Base-by-base conservation (phyloP, 2,113 vertebrate genomes). In the Polypterus bichir region DNA sequence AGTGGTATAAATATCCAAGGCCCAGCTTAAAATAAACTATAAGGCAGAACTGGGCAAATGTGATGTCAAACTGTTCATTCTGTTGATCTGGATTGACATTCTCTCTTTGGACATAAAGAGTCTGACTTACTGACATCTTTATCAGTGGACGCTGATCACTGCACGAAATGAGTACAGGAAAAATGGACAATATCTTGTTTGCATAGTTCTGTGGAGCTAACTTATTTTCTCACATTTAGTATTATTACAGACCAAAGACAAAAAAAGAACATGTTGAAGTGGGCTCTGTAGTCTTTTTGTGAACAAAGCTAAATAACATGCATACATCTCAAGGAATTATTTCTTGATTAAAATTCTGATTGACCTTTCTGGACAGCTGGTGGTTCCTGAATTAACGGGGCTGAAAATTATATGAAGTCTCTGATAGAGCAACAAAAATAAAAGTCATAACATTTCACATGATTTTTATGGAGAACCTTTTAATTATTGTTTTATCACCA, bases 201-300 rank as follows among this genome's bases (percentile, higher is more conserved):
- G 90, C 78, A 76, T 81, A 90, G 88, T 88, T 92, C 86, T 88
- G 85, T 82, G 88, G 89, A 87, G 88, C 76, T 81, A 90, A 86
- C 88, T 87, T 88, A 89, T 85, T 93, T 94, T 86, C 87, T 81
- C 83, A 83, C 81, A 78, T 80, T 83, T 83, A 87, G 81, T 80
- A 78, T 82, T 90, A 83, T 89, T 84, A 94, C 91, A 92, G 93
- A 98, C 94, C 95, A 98, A 98, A 97, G 95, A 98, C 27, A 27
- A 27, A 85, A 79, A 86, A 79, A 84, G 79, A 83, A 81, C 83
- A 85, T 82, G 83, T 82, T 81, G 77, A 79, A 79, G 78, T 68
- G 83, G 77, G 84, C 82, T 72, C 64, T 65, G 77, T 77, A 49
- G 27, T 27, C 76, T 77, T 77, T 69, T 76, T 64, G 69, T 74